These are phyloP conservation scores for Macroramphosus scolopax DNA, from an alignment of 2,797 vertebrate genomes.

Conservation along the genomic window DNA sequence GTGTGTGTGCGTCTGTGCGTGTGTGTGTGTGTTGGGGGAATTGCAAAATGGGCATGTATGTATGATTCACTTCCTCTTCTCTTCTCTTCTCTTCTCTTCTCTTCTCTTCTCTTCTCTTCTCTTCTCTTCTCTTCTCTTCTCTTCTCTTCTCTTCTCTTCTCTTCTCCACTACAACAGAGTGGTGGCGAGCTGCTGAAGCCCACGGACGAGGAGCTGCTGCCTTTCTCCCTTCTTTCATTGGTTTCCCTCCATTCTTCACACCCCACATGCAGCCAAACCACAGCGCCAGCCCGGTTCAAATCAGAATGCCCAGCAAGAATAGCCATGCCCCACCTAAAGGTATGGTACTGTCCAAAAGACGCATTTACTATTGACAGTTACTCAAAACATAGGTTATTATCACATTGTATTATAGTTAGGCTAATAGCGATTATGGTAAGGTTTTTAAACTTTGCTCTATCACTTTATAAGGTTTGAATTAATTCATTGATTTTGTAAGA, in stretches of 20 bases:
- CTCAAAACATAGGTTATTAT: background rate
- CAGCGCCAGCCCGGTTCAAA: constrained; percentile 85
- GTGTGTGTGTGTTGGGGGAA: too few species aligned
- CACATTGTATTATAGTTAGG: too few species aligned
- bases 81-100: constrained; percentile 15
- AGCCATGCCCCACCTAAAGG: constrained; percentile 87
- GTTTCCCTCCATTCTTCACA: constrained; percentile 91
- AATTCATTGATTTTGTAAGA: constrained; percentile 18
- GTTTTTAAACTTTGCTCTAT: too few species aligned
- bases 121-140: constrained; percentile 21
- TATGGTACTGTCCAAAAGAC: constrained; percentile 42
- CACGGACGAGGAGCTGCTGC: constrained; percentile 85
- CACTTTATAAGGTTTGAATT: constrained; percentile 13
- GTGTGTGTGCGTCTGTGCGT: too few species aligned
- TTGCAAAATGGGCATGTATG: too few species aligned
- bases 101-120: constrained; percentile 29
- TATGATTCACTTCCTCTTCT: too few species aligned
- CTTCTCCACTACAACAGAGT: constrained; percentile 78
- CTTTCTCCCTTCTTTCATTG: constrained; percentile 91
- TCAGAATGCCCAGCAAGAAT: constrained; percentile 86
- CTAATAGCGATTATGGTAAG: too few species aligned
- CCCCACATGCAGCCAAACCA: constrained; percentile 88
- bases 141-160: constrained; percentile 31
- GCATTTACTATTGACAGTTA: too few species aligned
- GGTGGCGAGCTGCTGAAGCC: constrained; percentile 91